These are phyloP conservation scores for Upupa epops DNA, from an alignment of 2,113 vertebrate species.

Conservation along the genomic window DNA sequence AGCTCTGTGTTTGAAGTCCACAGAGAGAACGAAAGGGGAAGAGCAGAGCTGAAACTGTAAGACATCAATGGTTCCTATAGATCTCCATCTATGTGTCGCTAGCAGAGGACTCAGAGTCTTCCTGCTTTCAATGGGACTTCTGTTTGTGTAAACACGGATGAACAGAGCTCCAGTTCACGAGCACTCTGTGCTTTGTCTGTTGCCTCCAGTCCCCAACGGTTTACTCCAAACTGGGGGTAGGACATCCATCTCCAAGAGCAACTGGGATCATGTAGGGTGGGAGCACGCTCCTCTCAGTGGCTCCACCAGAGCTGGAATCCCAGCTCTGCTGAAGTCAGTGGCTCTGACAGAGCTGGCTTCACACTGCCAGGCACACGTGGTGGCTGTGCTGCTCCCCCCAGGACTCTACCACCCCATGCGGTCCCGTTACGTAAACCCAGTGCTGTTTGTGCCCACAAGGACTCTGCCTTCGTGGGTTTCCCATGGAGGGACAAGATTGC, in stretches of 20 bases:
- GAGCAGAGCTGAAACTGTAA: background rate
- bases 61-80: too few species aligned
- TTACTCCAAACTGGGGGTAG: background rate
- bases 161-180: conserved; percentile 36
- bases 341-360: background rate
- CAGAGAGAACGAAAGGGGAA: conserved; percentile 45
- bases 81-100: too few species aligned
- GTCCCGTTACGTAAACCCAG: rapidly evolving
- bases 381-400: background rate
- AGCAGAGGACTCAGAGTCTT: conserved; percentile 39
- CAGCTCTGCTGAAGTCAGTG: background rate
- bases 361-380: rapidly evolving
- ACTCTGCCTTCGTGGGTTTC: background rate
- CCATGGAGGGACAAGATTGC: background rate
- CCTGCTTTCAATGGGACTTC: conserved; percentile 45
- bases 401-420: rapidly evolving
- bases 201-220: conserved; percentile 1
- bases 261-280: rapidly evolving
- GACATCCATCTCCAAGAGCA: background rate
- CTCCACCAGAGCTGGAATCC: rapidly evolving
- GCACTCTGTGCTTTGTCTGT: conserved; percentile 41
- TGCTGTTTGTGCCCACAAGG: background rate
- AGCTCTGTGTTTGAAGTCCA: conserved; percentile 47
- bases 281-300: rapidly evolving
- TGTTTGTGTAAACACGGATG: conserved; percentile 44